Base-by-base conservation (phyloP, 2,888 invertebrate species). In the Drosophila quinaria region DNA sequence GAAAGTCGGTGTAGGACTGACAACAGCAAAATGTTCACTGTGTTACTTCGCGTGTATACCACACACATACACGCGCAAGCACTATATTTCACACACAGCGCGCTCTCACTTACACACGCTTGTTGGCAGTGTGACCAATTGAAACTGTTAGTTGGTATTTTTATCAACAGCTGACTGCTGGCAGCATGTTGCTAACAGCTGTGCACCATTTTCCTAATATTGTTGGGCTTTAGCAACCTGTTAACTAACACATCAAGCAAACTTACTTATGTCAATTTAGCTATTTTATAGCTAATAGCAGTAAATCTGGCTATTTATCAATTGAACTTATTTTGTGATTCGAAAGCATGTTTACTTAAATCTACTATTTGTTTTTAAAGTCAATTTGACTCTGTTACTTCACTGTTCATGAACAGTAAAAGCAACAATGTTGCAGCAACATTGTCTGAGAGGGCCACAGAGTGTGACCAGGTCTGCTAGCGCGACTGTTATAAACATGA, bases 1-100 rank as follows among this genome's bases (percentile, higher is more conserved):
- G 80, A 78, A 78, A 78, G 80, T 78, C 78, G 77, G 56, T 67
- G 76, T 64, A 76, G 70, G 65, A 78, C 77, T 80, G 78, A 78
- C 70, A 75, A 80, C 66, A 78, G 70, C 80, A 80, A 70, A 70
- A 50, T 69, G 56, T 68, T 25, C 49, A 52, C 50, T 65, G 78
- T 78, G 74, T 75, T 73, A 78, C 19, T 19, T 19, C 19, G 19
- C 19, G 19, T 19, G 19, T 19, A 2, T 19, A 19, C 19, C 19
- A 19, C 19, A 19, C 19, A 19, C 19, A 19, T 19, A 19, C 19
- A 19, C 19, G 19, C 1, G 66, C 74, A 72, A 54, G 54, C 31
- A 13, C 13, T 8, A 25, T 25, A 3, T 25, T n/a, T n/a, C n/a
- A n/a, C n/a, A n/a, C n/a, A n/a, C n/a, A n/a, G n/a, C n/a, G n/a